Percentiles rank a stretch among this genome's conserved stretches.
phyloP scores from a whole-genome alignment of 2,113 vertebrate species.

The Telmatochromis sp. region DNA sequence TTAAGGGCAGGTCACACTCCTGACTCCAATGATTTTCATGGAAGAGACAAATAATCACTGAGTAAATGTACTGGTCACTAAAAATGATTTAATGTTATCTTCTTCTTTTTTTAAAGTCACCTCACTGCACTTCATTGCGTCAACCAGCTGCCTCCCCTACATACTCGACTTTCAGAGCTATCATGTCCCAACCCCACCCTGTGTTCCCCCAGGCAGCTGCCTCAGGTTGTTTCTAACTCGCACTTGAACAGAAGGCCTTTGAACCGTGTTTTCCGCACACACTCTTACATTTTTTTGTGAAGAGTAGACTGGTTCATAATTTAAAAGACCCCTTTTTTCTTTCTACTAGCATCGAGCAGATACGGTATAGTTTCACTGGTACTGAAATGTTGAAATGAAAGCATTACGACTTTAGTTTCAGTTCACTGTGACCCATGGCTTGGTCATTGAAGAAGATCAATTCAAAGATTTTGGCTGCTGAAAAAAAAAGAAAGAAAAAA shows the following conservation, averaged over 20 bases:
- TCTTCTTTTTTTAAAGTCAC: background rate
- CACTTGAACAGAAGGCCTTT: background rate
- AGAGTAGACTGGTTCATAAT: background rate
- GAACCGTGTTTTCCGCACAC: background rate
- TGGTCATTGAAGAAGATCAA: background rate
- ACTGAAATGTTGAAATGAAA: background rate
- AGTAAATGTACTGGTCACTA: background rate
- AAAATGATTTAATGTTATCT: background rate
- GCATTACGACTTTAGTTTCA: background rate
- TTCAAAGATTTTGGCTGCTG: background rate
- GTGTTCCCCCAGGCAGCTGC: background rate
- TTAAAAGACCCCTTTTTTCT: background rate
- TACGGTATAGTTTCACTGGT: background rate
- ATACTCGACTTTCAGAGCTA: background rate
- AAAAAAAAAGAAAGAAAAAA: background rate
- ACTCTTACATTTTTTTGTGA: background rate
- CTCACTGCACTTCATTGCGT: background rate
- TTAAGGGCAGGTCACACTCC: background rate
- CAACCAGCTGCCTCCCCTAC: background rate
- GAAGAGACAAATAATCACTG: background rate
- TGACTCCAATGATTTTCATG: background rate
- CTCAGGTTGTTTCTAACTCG: background rate
- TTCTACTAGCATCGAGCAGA: background rate
- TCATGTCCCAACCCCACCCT: background rate
- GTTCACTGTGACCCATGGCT: background rate